Evolutionary conservation across 2,113 vertebrate species (phyloP), one percentile per base, ranked within the genome.

Genomic region (Chaetura pelagica): DNA sequence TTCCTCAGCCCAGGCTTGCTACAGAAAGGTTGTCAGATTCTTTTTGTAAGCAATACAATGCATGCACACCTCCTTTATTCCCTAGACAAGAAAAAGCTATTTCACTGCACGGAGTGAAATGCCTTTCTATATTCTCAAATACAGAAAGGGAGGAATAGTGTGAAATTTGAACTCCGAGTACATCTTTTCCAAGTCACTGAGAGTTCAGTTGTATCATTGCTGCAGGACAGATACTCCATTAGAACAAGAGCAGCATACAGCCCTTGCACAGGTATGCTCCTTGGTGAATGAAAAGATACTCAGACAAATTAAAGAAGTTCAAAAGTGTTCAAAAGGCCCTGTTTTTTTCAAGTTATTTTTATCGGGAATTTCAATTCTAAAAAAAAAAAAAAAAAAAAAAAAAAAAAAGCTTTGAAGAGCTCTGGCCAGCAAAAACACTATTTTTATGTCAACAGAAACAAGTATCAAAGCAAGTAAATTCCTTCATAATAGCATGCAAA

Each of bases 171-270:
- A 90, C 58, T 89, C 69, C 40, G 35, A 88, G 55, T 63, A 79
- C 52, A 71, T 74, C 87, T 92, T 62, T 89, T 87, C 94, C 86
- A 95, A 93, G 89, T 22, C 46, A 62, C 93, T 57, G 30, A 78
- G 34, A 94, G 77, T 66, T 94, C 75, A 93, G 75, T 69, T 86
- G 71, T 6, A 26, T 12, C 46, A 84, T n/a, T 88, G 30, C 86
- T 12, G 4, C 81, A 93, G 86, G 81, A 92, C 26, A 80, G 81
- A 55, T 76, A 92, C 72, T 80, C 78, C 61, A 69, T 63, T 72
- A 89, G 69, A 96, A 91, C 19, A 78, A 61, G 46, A 79, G 92
- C 16, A 73, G 83, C 54, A 62, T 58, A 58, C 10, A 64, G 8
- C 4, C 30, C 64, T 71, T 51, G 86, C 27, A 48, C 5, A 44